A percentile compares a stretch with the other conserved stretches of the same genome.
These are phyloP conservation scores for Chondrilla cf. caribensis DNA, from an alignment of 37 sponge, comb jelly and placozoan genomes.

Conservation along the genomic window DNA sequence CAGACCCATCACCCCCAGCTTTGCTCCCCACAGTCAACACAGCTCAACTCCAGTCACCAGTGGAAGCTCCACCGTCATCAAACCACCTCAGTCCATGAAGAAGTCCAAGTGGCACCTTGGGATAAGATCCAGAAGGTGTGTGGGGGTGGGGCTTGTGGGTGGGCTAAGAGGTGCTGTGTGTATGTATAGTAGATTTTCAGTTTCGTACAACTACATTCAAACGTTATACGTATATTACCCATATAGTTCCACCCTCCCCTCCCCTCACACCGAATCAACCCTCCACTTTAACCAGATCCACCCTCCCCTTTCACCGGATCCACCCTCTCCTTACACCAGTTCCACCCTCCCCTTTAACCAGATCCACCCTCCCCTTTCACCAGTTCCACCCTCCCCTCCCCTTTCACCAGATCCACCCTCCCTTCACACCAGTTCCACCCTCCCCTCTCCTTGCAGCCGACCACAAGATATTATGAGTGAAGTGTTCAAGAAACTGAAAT, in stretches of 20 bases:
- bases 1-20: background rate
- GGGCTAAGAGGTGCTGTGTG: background rate
- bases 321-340: no score
- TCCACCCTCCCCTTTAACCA: no score
- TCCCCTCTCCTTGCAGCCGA: constrained; percentile 43
- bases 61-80: background rate
- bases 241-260: no score
- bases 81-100: constrained; percentile 32
- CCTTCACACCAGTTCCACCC: no score
- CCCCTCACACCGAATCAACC: no score
- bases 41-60: background rate
- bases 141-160: background rate
- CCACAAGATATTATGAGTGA: constrained; percentile 94
- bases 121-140: constrained; percentile 49
- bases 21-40: background rate
- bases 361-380: no score
- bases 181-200: background rate
- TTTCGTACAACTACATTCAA: no score
- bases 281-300: no score
- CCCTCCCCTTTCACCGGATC: no score
- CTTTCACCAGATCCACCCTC: no score
- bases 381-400: no score
- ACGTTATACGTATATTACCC: no score
- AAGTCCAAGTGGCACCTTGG: constrained; percentile 91
- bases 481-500: constrained; percentile 75